Conservation (phyloP, 1,140 invertebrate species). For the Scaptomyza pallida region DNA sequence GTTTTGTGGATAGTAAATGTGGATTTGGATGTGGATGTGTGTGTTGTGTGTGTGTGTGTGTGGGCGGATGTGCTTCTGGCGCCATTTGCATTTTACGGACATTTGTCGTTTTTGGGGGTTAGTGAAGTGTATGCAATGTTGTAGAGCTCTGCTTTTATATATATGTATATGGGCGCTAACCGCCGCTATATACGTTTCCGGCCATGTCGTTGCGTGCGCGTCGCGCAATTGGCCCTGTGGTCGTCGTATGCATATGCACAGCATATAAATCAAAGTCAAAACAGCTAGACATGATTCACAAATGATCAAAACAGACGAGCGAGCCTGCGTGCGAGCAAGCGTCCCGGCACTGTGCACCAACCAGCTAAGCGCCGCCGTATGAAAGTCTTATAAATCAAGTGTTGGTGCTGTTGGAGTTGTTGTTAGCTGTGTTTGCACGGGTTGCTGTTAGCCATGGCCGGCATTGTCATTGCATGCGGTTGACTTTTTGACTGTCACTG, state of each 20-base stretch:
- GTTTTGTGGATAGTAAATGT: constrained; percentile 29
- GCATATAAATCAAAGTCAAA: constrained; percentile 79
- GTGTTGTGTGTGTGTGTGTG: neutral
- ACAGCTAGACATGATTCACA: constrained; percentile 77
- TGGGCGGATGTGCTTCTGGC: constrained; percentile 12
- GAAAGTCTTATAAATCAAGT: constrained; percentile 78
- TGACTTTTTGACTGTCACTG: constrained; percentile 50
- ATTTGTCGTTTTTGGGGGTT: constrained; percentile 33
- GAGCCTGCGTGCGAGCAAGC: no score
- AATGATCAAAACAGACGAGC: constrained; percentile 73
- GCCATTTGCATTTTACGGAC: constrained; percentile 53
- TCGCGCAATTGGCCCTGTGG: constrained; percentile 36
- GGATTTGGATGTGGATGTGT: constrained; percentile 11
- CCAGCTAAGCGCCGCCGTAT: constrained; percentile 51
- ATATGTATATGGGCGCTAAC: constrained; percentile 17
- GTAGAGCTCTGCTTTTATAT: no score
- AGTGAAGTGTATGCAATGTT: neutral
- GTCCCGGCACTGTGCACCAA: neutral
- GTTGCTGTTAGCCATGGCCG: constrained; percentile 4
- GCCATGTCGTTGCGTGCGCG: constrained; percentile 14
- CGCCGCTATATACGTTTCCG: constrained; percentile 48
- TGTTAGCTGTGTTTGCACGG: constrained; percentile 18
- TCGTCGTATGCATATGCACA: constrained; percentile 55
- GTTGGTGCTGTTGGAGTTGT: constrained; percentile 1
- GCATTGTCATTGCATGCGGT: constrained; percentile 44